Conservation (phyloP, 2,797 vertebrate genomes). For the Melanotaenia trifasciata region DNA sequence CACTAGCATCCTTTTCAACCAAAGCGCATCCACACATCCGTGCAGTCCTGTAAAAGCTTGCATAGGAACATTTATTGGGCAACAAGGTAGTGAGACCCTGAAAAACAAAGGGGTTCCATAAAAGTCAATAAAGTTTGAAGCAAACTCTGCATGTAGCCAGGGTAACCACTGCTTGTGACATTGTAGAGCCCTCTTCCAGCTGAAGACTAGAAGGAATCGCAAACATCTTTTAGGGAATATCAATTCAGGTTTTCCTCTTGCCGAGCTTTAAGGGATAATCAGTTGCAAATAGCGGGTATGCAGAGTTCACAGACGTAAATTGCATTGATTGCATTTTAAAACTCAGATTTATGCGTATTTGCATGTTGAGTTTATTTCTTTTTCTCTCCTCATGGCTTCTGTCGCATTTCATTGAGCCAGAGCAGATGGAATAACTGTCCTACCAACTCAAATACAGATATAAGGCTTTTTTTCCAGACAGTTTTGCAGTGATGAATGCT, state of each 20-base stretch:
- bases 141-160: background rate
- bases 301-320: background rate
- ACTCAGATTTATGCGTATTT: background rate
- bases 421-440: slow-evolving; percentile 8
- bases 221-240: slow-evolving; percentile 6
- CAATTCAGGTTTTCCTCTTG: slow-evolving; percentile 22
- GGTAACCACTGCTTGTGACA: no score
- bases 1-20: background rate
- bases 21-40: background rate
- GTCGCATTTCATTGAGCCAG: background rate
- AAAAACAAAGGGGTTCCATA: background rate
- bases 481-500: slow-evolving; percentile 1
- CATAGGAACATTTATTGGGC: background rate
- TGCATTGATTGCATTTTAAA: background rate
- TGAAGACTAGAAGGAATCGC: background rate
- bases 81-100: background rate
- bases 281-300: background rate
- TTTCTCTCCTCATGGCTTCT: background rate
- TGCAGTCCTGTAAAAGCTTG: background rate
- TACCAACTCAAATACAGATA: slow-evolving; percentile 23
- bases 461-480: slow-evolving; percentile 1
- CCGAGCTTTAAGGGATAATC: slow-evolving; percentile 2
- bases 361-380: background rate
- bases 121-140: background rate
- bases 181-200: background rate